Evolutionary conservation across 2,797 vertebrate species (phyloP).

Genomic region (Potorous gilbertii): DNA sequence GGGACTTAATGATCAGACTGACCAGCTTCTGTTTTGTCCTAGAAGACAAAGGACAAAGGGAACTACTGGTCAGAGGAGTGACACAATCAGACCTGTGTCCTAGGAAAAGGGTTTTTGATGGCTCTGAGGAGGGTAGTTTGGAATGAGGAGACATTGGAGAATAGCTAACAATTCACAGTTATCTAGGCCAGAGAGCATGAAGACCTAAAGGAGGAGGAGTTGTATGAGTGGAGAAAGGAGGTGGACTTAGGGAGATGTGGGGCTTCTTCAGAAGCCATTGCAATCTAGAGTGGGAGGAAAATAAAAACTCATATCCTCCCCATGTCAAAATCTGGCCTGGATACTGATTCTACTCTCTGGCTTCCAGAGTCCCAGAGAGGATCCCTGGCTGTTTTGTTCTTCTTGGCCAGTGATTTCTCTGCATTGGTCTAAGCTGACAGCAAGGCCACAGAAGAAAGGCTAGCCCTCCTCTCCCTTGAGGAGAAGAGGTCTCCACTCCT

Average conservation of each 20-base stretch:
- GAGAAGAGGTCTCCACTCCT: conserved; percentile 17
- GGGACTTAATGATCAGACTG: no score
- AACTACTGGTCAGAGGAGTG: no score
- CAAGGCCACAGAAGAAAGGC: not conserved
- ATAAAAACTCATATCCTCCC: not conserved
- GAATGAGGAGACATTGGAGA: no score
- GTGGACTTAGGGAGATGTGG: not conserved
- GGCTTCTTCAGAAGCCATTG: not conserved
- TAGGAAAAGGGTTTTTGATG: no score
- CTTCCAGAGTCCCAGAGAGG: conserved; percentile 22
- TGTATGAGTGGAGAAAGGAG: not conserved
- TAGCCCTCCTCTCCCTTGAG: conserved; percentile 16
- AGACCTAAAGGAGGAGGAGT: not conserved
- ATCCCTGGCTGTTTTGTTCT: no score
- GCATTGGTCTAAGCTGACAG: not conserved
- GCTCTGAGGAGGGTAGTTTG: no score
- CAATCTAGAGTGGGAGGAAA: not conserved
- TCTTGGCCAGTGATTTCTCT: conserved; percentile 9
- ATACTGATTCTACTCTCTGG: not conserved
- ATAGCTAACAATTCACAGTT: no score
- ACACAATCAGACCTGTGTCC: no score
- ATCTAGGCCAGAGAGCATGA: not conserved
- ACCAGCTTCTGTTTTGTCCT: no score
- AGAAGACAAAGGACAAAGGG: no score
- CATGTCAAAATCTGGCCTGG: not conserved